Conservation (phyloP, 1,140 invertebrate species). For the Diuraphis noxia region DNA sequence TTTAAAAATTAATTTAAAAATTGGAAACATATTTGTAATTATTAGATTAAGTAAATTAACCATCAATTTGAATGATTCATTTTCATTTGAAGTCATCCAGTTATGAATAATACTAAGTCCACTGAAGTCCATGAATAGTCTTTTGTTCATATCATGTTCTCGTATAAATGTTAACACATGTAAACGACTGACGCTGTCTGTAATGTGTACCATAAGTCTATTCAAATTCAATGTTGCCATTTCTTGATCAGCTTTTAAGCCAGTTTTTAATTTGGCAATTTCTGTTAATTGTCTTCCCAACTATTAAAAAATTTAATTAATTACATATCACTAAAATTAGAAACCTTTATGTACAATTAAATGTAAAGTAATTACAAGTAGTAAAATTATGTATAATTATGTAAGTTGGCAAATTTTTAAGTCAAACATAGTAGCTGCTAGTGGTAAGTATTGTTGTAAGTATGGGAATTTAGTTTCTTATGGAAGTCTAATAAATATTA, state of each 20-base stretch:
- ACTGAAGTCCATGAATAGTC: conserved; percentile 93
- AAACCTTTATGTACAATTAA: not conserved
- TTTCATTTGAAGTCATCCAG: conserved; percentile 70
- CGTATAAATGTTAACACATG: conserved; percentile 70
- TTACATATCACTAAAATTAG: not conserved
- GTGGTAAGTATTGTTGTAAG: no score
- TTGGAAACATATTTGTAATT: not conserved
- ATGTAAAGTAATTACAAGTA: not conserved
- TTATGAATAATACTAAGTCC: conserved; percentile 86
- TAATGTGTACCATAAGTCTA: conserved; percentile 88
- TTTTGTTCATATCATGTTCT: conserved; percentile 74
- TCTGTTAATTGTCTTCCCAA: conserved; percentile 31
- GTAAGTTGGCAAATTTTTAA: no score
- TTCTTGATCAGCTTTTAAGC: conserved; percentile 45
- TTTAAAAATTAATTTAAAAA: conserved; percentile 58
- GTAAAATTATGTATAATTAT: no score
- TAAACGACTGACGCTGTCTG: conserved; percentile 74
- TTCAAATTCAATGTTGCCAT: conserved; percentile 73
- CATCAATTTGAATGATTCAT: conserved; percentile 42
- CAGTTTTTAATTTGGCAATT: conserved; percentile 44
- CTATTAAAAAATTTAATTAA: not conserved
- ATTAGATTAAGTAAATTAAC: not conserved
- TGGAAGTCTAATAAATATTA: no score
- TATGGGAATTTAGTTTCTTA: no score
- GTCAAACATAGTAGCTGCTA: no score